Evolutionary conservation across 2,888 invertebrate genomes (phyloP), one percentile per base, ranked within the genome.

Genomic region (Pyrgus malvae): DNA sequence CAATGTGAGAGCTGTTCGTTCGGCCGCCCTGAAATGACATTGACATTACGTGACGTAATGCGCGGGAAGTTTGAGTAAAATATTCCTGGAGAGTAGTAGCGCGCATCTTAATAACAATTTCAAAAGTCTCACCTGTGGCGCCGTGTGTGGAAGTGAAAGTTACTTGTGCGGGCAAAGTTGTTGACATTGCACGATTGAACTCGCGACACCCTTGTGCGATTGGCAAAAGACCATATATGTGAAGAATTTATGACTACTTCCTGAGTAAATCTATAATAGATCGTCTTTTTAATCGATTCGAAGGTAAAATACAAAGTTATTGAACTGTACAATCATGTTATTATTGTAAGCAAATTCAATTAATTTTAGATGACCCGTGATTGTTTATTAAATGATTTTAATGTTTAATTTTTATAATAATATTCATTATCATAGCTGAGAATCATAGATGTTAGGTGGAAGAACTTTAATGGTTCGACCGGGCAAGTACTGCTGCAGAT

Each of bases 191-290:
- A 72, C 67, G 70, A 58, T 59, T 61, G 66, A 62, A 62, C 55
- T 62, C 61, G 64, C 61, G 59, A 62, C 74, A 75, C 72, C 78
- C 80, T 79, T 77, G 79, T 64, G 64, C 68, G 72, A 75, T 84
- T 88, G 86, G 78, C 85, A 82, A 76, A 68, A 69, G 66, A 74
- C 70, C 76, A 78, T 78, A 71, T 64, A 76, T 72, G 76, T 65
- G 61, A 72, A 73, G 71, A 72, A 77, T 80, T 76, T 59, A 41
- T 68, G 70, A 62, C 67, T 70, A 69, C 75, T 79, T 78, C 77
- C 76, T 40, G 38, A 46, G 16, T 45, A 27, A 44, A 38, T 44
- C 37, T 35, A 51, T 51, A 11, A 51, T 37, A 45, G 44, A 33
- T 33, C 31, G 21, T 12, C 38, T n/a, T 31, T 21, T 53, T 50